These are phyloP conservation scores for Electrona antarctica DNA, from an alignment of 2,113 vertebrate genomes.

Conservation along the genomic window DNA sequence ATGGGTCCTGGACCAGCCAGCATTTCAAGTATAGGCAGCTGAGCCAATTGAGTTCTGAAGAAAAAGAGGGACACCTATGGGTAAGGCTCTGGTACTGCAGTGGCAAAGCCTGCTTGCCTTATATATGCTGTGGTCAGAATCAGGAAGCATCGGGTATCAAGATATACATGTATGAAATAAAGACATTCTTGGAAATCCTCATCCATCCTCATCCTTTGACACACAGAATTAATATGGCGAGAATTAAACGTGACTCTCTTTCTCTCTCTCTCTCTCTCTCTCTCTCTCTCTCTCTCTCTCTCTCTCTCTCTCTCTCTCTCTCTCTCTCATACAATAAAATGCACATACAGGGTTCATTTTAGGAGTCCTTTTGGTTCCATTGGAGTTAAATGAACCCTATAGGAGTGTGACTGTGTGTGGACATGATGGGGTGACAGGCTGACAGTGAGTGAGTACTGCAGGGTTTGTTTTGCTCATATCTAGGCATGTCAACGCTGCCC, in stretches of 20 bases:
- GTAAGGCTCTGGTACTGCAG: slow-evolving; percentile 68
- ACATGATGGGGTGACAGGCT: slow-evolving; percentile 53
- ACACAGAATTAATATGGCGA: too few species aligned
- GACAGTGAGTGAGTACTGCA: slow-evolving; percentile 53
- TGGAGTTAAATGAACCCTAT: neutral
- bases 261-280: too few species aligned
- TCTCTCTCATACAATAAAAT: too few species aligned
- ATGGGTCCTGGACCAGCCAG: slow-evolving; percentile 10
- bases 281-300: too few species aligned
- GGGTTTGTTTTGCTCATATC: slow-evolving; percentile 60
- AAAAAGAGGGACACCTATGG: slow-evolving; percentile 84
- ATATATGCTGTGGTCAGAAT: neutral
- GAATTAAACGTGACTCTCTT: too few species aligned
- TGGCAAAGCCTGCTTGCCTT: neutral
- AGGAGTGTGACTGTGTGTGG: slow-evolving; percentile 4
- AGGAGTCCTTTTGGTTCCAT: too few species aligned
- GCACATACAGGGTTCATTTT: too few species aligned
- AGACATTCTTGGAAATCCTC: neutral
- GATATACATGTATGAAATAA: too few species aligned
- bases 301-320: too few species aligned
- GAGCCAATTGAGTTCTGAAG: slow-evolving; percentile 63
- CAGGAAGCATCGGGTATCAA: neutral
- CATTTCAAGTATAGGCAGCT: neutral
- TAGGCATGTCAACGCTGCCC: slow-evolving; percentile 61
- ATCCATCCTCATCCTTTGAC: too few species aligned